These are phyloP conservation scores for Peromyscus californicus DNA, from an alignment of 2,113 vertebrate species.

Conservation along the genomic window DNA sequence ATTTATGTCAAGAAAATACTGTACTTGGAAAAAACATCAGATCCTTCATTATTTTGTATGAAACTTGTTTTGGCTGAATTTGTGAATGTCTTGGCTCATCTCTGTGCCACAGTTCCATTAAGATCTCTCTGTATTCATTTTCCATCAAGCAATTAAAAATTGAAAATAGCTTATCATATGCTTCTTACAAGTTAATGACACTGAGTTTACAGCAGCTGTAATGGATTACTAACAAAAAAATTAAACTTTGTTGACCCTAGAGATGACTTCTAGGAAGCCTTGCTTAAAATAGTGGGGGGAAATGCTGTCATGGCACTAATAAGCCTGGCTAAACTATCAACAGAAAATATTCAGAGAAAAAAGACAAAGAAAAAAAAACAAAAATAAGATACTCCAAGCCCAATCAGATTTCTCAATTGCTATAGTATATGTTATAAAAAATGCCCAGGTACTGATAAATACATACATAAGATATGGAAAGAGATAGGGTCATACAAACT, in stretches of 20 bases:
- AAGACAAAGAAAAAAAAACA: neutral
- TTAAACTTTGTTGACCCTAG: neutral
- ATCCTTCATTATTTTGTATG: neutral
- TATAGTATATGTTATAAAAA: neutral
- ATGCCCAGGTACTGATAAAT: neutral
- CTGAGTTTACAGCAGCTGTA: neutral
- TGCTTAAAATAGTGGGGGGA: neutral
- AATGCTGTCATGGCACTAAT: neutral
- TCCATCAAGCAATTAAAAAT: neutral
- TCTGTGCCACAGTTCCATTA: neutral
- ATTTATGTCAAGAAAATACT: neutral
- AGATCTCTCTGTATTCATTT: neutral
- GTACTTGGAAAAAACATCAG: neutral
- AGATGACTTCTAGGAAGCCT: constrained; percentile 18
- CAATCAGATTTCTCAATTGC: neutral
- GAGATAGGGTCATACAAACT: neutral
- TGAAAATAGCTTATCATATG: neutral
- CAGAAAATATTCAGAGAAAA: neutral
- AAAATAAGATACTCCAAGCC: neutral
- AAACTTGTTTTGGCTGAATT: neutral
- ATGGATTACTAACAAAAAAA: neutral
- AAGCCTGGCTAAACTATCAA: neutral
- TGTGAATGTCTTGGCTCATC: neutral
- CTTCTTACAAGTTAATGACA: neutral
- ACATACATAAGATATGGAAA: neutral